A percentile compares a stretch with the other conserved stretches of the same genome.
These are phyloP conservation scores for Bombus impatiens DNA, from an alignment of 1,140 invertebrate species.

Conservation along the genomic window DNA sequence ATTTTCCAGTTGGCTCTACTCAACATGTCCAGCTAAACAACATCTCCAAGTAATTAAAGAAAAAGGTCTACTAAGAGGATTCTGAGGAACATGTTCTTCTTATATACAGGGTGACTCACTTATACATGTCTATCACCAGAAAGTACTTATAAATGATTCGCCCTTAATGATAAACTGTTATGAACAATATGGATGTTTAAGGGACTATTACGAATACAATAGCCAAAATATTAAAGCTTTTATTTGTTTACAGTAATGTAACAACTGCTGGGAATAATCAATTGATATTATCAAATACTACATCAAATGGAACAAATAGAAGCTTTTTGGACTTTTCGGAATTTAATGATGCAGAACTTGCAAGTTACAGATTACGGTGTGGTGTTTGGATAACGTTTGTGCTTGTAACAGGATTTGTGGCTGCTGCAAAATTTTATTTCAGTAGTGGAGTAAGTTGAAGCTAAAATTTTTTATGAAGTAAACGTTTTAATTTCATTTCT, in stretches of 20 bases:
- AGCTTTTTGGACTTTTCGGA: constrained; percentile 76
- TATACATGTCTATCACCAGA: constrained; percentile 68
- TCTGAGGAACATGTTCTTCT: constrained; percentile 77
- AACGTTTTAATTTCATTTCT: constrained; percentile 5
- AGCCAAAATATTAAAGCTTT: background rate
- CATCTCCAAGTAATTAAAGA: constrained; percentile 76
- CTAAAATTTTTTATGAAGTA: background rate
- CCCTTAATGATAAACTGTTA: constrained; percentile 47
- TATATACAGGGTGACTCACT: constrained; percentile 77
- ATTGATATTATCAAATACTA: constrained; percentile 64
- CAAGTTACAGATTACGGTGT: constrained; percentile 79
- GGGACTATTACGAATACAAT: background rate
- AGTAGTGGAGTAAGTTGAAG: constrained; percentile 83
- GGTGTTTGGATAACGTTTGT: constrained; percentile 87
- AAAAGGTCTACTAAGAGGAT: constrained; percentile 75
- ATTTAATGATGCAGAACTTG: constrained; percentile 73
- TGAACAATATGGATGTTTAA: background rate
- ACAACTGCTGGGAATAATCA: constrained; percentile 73
- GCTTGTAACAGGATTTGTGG: constrained; percentile 85
- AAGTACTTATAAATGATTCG: constrained; percentile 71
- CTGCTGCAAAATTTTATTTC: constrained; percentile 87
- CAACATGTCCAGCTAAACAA: constrained; percentile 68
- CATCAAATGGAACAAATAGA: constrained; percentile 67
- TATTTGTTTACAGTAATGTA: constrained; percentile 66
- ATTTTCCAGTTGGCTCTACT: constrained; percentile 58